Percentiles rank a stretch among this genome's conserved stretches.
These are phyloP conservation scores for Rhagium mordax DNA, from an alignment of 2,888 invertebrate species.

Conservation along the genomic window DNA sequence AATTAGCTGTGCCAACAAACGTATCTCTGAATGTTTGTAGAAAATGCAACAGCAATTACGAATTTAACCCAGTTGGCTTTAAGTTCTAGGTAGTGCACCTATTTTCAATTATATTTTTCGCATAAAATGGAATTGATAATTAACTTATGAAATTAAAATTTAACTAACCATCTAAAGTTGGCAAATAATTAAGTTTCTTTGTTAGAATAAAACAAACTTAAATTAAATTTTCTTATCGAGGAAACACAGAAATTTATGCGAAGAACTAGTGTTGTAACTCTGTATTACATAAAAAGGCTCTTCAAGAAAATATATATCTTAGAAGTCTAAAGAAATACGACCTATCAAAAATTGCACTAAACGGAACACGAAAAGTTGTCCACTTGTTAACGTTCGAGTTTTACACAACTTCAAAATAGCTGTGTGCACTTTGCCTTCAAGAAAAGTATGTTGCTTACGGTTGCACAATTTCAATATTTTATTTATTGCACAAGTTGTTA, in stretches of 20 bases:
- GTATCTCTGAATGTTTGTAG: too few relatives aligned
- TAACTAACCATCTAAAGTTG: conserved; percentile 12
- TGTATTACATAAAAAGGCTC: neutral
- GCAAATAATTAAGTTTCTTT: conserved; percentile 15
- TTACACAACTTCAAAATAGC: conserved; percentile 13
- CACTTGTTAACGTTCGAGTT: conserved; percentile 24
- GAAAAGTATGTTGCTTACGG: neutral
- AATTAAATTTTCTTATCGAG: conserved; percentile 20
- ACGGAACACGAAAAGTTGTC: conserved; percentile 26
- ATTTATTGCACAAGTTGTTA: neutral
- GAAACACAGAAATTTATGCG: neutral
- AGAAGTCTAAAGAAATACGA: conserved; percentile 2
- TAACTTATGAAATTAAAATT: conserved; percentile 18
- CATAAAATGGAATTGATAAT: neutral
- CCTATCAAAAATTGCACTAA: conserved; percentile 31
- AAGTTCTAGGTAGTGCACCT: neutral
- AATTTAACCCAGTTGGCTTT: neutral
- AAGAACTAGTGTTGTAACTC: neutral
- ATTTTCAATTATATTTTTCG: neutral
- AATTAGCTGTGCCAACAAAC: too few relatives aligned
- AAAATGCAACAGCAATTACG: neutral
- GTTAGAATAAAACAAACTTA: conserved; percentile 15
- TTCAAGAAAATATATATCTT: conserved; percentile 11
- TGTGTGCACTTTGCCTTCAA: neutral
- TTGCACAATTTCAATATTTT: neutral